phyloP scores from a whole-genome alignment of 92 coral and sea anemone species.

The Blastomussa wellsi region DNA sequence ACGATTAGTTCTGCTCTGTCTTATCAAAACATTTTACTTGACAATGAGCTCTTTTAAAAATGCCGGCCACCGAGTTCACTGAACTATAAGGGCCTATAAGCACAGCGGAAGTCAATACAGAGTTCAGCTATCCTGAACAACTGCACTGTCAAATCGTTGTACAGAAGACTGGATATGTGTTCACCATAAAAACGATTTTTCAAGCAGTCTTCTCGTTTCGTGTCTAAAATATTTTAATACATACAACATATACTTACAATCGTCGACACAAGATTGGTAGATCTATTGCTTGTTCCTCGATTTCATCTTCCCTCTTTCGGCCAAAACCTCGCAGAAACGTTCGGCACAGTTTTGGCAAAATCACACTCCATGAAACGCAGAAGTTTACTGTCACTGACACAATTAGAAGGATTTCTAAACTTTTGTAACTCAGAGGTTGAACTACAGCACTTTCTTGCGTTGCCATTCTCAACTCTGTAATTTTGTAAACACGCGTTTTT shows the following conservation, averaged over 20 bases:
- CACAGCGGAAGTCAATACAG: not conserved
- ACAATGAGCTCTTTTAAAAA: not conserved
- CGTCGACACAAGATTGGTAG: conserved; percentile 59
- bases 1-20: too few species aligned
- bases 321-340: conserved; percentile 34
- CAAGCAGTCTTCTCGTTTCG: not conserved
- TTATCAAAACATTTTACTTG: not conserved
- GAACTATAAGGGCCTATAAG: too few species aligned
- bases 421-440: conserved; percentile 39
- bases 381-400: conserved; percentile 81
- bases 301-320: conserved; percentile 4
- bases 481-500: conserved; percentile 13
- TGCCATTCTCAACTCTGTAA: conserved; percentile 10
- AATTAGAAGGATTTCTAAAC: conserved; percentile 50
- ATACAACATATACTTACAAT: conserved; percentile 69
- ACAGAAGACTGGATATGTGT: not conserved
- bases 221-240: not conserved
- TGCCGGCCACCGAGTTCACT: not conserved
- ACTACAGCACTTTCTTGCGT: conserved; percentile 5
- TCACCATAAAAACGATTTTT: not conserved
- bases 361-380: conserved; percentile 67
- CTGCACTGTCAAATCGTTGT: not conserved
- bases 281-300: conserved; percentile 18
- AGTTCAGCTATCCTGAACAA: not conserved
- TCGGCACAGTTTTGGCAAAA: conserved; percentile 61